phyloP scores from a whole-genome alignment of 2,888 invertebrate genomes.

The Polietes domitor region DNA sequence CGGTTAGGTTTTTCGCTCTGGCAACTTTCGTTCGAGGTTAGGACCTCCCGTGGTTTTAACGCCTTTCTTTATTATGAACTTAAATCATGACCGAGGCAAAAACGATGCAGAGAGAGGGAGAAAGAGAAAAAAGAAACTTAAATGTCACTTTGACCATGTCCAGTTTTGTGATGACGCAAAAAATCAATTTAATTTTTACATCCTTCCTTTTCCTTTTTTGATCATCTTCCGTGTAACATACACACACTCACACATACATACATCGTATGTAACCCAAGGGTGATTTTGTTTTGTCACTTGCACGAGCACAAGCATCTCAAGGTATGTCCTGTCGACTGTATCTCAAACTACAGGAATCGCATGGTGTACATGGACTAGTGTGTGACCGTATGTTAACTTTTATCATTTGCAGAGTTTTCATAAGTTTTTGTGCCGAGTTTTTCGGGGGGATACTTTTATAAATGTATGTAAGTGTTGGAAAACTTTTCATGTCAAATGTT shows the following conservation, averaged over 20 bases:
- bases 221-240: background rate
- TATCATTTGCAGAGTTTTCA: constrained; percentile 46
- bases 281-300: constrained; percentile 55
- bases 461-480: constrained; percentile 51
- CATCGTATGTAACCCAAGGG: constrained; percentile 44
- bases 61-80: background rate
- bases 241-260: background rate
- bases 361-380: constrained; percentile 5
- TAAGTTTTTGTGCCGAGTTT: constrained; percentile 38
- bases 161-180: constrained; percentile 37
- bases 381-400: constrained; percentile 61
- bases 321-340: background rate
- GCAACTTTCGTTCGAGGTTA: no score
- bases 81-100: constrained; percentile 45
- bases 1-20: no score
- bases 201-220: constrained; percentile 33
- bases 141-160: constrained; percentile 45
- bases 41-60: background rate
- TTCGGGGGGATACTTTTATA: constrained; percentile 26
- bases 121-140: constrained; percentile 19
- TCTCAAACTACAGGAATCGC: background rate
- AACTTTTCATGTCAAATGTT: constrained; percentile 51
- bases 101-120: background rate
- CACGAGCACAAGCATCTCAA: constrained; percentile 23
- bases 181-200: constrained; percentile 65